Percentiles rank a stretch among this genome's conserved stretches.
Evolutionary conservation across 2,888 invertebrate genomes (phyloP).

Genomic region (Agonopterix arenella): DNA sequence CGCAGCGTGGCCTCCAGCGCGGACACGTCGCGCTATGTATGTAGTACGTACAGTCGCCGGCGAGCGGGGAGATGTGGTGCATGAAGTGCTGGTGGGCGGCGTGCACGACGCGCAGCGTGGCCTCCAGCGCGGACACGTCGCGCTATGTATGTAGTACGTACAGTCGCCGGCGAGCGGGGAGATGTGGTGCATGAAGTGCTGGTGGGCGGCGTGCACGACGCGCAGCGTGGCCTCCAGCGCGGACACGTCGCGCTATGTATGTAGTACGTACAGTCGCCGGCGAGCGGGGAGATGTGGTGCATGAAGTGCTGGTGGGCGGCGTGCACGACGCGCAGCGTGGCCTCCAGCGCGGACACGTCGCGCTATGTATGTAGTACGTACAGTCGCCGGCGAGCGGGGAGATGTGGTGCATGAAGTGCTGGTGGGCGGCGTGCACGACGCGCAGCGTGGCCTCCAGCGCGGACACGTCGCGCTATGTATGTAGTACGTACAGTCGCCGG

Average conservation of each 20-base stretch:
- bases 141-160: constrained; percentile 58
- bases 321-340: constrained; percentile 89
- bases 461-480: constrained; percentile 83
- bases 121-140: constrained; percentile 93
- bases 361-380: constrained; percentile 61
- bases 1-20: constrained; percentile 94
- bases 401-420: constrained; percentile 82
- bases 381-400: constrained; percentile 74
- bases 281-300: constrained; percentile 77
- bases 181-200: constrained; percentile 82
- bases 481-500: constrained; percentile 54
- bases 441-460: constrained; percentile 94
- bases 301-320: constrained; percentile 87
- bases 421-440: constrained; percentile 87
- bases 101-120: constrained; percentile 89
- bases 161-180: constrained; percentile 74
- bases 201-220: constrained; percentile 87
- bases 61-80: constrained; percentile 77
- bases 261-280: constrained; percentile 54
- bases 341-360: constrained; percentile 93
- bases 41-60: constrained; percentile 54
- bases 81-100: constrained; percentile 87
- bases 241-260: constrained; percentile 83
- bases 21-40: constrained; percentile 83
- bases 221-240: constrained; percentile 94